Conservation (phyloP, 2,888 invertebrate species). For the Drosophila lutescens region DNA sequence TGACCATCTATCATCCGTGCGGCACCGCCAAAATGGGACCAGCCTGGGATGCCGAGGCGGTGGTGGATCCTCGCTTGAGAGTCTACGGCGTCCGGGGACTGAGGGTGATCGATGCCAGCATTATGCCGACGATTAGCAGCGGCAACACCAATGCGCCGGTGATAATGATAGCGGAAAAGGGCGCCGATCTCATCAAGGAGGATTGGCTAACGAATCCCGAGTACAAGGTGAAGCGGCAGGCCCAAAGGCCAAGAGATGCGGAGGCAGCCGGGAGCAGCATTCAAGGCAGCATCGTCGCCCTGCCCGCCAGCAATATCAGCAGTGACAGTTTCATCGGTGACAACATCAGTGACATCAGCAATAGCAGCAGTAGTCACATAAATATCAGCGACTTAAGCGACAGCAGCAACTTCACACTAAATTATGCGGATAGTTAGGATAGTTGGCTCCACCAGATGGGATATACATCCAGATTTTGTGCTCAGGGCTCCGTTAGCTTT, state of each 20-base stretch:
- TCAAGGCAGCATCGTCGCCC: not conserved
- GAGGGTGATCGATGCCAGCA: constrained; percentile 93
- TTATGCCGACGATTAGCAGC: constrained; percentile 95
- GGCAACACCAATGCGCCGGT: constrained; percentile 96
- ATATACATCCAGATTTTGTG: constrained; percentile 17
- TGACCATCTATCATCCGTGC: constrained; percentile 95
- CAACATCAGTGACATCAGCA: not conserved
- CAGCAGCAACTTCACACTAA: constrained; percentile 18
- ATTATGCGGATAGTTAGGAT: constrained; percentile 9
- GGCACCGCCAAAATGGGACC: constrained; percentile 96
- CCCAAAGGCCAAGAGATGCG: constrained; percentile 30
- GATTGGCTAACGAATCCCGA: constrained; percentile 88
- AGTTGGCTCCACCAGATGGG: not conserved
- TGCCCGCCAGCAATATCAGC: constrained; percentile 1
- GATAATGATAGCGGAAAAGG: constrained; percentile 96
- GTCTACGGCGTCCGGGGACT: constrained; percentile 92
- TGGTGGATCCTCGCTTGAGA: constrained; percentile 91
- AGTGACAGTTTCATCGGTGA: not conserved
- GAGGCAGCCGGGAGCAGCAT: constrained; percentile 52
- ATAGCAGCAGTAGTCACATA: constrained; percentile 21
- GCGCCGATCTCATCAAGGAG: constrained; percentile 93
- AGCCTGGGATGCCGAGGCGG: constrained; percentile 90
- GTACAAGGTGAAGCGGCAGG: constrained; percentile 72
- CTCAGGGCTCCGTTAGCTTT: constrained; percentile 72
- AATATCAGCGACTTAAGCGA: constrained; percentile 2